phyloP scores from a whole-genome alignment of 2,113 vertebrate species.

The Albula goreensis region DNA sequence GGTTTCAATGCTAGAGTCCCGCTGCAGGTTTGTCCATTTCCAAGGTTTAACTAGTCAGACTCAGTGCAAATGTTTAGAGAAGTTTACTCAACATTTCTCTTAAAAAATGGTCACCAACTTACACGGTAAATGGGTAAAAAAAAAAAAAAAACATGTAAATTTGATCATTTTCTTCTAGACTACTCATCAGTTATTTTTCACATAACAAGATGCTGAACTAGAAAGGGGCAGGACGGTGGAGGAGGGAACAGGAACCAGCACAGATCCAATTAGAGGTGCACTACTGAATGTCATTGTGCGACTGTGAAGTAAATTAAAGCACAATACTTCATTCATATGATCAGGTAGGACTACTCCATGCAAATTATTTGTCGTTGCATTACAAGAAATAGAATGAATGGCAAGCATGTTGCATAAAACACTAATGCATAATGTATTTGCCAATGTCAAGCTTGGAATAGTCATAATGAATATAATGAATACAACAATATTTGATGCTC shows the following conservation, averaged over 20 bases:
- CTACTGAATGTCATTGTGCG: background rate
- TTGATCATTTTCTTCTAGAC: constrained; percentile 9
- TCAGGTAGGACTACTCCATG: constrained; percentile 8
- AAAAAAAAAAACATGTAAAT: constrained; percentile 10
- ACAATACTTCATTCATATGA: background rate
- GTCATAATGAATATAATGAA: constrained; percentile 10
- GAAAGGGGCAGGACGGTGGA: background rate
- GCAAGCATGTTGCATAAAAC: background rate
- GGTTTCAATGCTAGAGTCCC: constrained; percentile 4
- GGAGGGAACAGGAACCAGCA: background rate
- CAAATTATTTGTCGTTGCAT: constrained; percentile 12
- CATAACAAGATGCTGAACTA: background rate
- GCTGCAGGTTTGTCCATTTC: background rate
- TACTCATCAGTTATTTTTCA: background rate
- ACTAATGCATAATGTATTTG: constrained; percentile 5
- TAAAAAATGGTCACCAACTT: constrained; percentile 4
- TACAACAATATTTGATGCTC: constrained; percentile 10
- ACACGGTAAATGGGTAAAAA: background rate
- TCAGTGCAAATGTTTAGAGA: constrained; percentile 1
- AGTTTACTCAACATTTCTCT: background rate
- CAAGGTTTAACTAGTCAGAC: constrained; percentile 7
- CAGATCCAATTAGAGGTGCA: too few relatives aligned
- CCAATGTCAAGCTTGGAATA: constrained; percentile 7
- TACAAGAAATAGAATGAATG: constrained; percentile 13
- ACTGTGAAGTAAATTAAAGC: constrained; percentile 2